Conservation (phyloP, 2,888 invertebrate genomes). For the Pimpla rufipes region DNA sequence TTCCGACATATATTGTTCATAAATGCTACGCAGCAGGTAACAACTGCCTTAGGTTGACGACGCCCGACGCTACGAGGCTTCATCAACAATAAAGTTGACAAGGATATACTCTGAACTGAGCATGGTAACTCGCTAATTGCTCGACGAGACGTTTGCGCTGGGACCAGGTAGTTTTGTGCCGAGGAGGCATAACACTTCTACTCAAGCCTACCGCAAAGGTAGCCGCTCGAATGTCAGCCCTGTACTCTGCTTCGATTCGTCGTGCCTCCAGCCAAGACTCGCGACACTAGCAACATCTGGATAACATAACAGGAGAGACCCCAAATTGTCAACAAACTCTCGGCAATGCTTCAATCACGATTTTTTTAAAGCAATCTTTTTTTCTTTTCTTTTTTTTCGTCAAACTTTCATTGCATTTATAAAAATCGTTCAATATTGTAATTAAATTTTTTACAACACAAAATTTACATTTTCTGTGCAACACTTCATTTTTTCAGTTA, state of each 20-base stretch:
- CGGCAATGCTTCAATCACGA: slow-evolving; percentile 27
- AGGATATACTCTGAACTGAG: slow-evolving; percentile 82
- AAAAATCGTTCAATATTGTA: slow-evolving; percentile 20
- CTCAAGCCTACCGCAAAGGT: slow-evolving; percentile 84
- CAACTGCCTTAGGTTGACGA: slow-evolving; percentile 82
- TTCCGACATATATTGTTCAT: slow-evolving; percentile 85
- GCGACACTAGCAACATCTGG: slow-evolving; percentile 84
- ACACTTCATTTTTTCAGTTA: background rate
- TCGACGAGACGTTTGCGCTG: slow-evolving; percentile 82
- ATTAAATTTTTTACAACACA: background rate
- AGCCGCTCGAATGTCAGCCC: slow-evolving; percentile 84
- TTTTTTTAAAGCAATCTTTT: slow-evolving; percentile 14
- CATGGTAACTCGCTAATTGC: slow-evolving; percentile 82
- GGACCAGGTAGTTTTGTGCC: slow-evolving; percentile 81
- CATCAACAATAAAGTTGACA: slow-evolving; percentile 84
- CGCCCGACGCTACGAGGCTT: slow-evolving; percentile 83
- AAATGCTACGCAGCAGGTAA: slow-evolving; percentile 85
- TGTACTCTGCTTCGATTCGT: slow-evolving; percentile 81
- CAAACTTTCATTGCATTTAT: background rate
- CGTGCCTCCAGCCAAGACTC: slow-evolving; percentile 82
- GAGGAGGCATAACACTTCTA: slow-evolving; percentile 83
- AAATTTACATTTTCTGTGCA: background rate
- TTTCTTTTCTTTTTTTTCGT: background rate
- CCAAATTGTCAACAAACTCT: slow-evolving; percentile 73
- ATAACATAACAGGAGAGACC: slow-evolving; percentile 80